Percentiles rank a stretch among this genome's conserved stretches.
Conservation (phyloP, 2,888 invertebrate species). For the Adelphocoris suturalis region DNA sequence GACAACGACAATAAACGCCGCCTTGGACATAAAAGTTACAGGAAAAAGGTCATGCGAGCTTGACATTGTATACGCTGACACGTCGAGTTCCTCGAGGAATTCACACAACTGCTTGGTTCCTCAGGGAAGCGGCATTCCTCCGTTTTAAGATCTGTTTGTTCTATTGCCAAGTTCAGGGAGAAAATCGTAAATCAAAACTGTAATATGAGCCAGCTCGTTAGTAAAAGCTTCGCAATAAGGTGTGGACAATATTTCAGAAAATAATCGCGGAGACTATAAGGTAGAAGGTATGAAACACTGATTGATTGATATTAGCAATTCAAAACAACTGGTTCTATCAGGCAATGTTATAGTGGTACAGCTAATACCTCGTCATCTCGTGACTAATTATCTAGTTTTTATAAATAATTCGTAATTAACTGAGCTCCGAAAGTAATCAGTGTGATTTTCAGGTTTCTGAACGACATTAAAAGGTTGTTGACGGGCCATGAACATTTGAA, state of each 20-base stretch:
- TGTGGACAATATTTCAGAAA: not conserved
- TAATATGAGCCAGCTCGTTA: not conserved
- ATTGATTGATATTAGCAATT: no score
- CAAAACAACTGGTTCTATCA: no score
- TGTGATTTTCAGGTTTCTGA: no score
- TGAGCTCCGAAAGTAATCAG: no score
- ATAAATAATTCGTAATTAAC: no score
- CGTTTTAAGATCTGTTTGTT: not conserved
- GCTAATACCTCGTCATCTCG: no score
- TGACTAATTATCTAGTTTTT: no score
- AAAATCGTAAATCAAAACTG: not conserved
- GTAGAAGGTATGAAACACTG: no score
- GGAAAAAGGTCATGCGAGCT: not conserved
- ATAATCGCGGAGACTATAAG: not conserved
- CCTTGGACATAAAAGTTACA: not conserved
- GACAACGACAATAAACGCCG: slow-evolving; percentile 32
- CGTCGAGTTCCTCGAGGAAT: not conserved
- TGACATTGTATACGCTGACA: not conserved
- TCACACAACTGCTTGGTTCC: not conserved
- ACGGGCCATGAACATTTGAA: no score
- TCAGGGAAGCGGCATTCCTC: not conserved
- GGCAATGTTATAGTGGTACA: no score
- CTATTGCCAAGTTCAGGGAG: not conserved
- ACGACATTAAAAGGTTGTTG: no score
- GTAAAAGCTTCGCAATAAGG: not conserved